These are phyloP conservation scores for Rhagoletis pomonella DNA, from an alignment of 1,140 invertebrate species.

Conservation along the genomic window DNA sequence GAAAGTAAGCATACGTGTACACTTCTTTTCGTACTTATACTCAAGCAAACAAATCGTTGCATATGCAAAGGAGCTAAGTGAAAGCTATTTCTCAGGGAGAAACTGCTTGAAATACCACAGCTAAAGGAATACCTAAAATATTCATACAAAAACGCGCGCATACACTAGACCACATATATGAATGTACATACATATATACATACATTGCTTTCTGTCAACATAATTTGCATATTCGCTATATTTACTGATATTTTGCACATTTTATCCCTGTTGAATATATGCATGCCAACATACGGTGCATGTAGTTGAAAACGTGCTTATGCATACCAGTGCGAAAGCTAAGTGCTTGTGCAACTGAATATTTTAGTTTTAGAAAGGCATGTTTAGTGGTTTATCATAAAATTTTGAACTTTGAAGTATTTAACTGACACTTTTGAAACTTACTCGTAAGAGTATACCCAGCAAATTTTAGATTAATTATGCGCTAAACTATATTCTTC, in stretches of 20 bases:
- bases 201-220: background rate
- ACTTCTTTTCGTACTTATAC: background rate
- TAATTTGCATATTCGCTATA: background rate
- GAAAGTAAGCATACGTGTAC: too few species aligned
- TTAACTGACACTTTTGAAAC: too few species aligned
- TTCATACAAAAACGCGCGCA: too few species aligned
- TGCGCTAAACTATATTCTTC: too few species aligned
- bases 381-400: background rate
- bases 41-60: conserved; percentile 16
- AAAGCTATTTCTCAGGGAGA: background rate
- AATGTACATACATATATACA: background rate
- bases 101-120: conserved; percentile 16
- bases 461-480: too few species aligned
- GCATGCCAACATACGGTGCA: conserved; percentile 12
- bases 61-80: conserved; percentile 20
- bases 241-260: background rate
- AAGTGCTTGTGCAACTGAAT: background rate
- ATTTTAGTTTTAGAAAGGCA: background rate
- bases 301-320: conserved; percentile 2
- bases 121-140: background rate
- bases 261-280: background rate
- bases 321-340: background rate
- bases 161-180: too few species aligned
- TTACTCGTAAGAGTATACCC: too few species aligned
- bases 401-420: too few species aligned